These are phyloP conservation scores for Microcebus jonahi DNA, from an alignment of 2,113 vertebrate species.

Conservation along the genomic window DNA sequence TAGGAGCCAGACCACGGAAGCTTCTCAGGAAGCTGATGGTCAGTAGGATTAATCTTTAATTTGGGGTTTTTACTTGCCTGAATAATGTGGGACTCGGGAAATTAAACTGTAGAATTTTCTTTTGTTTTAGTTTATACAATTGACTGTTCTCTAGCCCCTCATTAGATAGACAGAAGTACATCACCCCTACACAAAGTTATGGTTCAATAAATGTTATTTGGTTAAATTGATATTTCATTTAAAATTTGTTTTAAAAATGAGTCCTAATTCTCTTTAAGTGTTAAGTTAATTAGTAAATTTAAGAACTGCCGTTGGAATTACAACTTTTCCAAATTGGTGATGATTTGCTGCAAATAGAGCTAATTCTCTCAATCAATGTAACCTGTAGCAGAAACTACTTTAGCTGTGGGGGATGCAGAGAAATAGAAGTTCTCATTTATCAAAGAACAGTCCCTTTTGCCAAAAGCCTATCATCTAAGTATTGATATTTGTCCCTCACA, in stretches of 20 bases:
- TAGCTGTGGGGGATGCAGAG: neutral
- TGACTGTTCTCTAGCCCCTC: neutral
- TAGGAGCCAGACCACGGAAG: neutral
- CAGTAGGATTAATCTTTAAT: constrained; percentile 13
- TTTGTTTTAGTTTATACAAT: neutral
- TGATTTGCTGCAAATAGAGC: neutral
- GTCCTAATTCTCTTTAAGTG: neutral
- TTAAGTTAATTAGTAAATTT: constrained; percentile 14
- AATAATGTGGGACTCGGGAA: neutral
- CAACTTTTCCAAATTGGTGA: neutral
- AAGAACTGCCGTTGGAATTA: neutral
- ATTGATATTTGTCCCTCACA: neutral
- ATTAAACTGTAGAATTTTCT: neutral
- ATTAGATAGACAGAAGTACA: neutral
- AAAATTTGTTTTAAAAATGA: neutral
- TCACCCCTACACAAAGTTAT: neutral
- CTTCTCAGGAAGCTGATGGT: neutral
- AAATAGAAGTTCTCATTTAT: neutral
- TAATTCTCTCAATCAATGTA: neutral
- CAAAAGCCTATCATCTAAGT: neutral
- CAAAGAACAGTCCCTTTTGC: neutral
- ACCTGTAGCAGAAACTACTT: neutral
- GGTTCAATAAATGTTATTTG: neutral
- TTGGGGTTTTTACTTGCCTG: neutral
- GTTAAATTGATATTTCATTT: neutral